Evolutionary conservation across 2,888 invertebrate species (phyloP).

Genomic region (Schrankia costaestrigalis): DNA sequence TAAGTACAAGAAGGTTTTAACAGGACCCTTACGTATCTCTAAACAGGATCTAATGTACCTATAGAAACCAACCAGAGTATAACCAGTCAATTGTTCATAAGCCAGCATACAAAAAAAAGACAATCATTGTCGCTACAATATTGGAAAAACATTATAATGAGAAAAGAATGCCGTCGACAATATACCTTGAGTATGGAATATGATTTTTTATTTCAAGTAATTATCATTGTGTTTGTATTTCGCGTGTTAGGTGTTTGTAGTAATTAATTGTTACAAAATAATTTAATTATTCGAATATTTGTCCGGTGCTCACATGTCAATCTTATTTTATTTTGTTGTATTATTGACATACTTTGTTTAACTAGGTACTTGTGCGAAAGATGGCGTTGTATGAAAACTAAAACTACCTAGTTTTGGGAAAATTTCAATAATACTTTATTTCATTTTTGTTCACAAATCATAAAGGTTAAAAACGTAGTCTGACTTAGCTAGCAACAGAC

Average conservation of each 20-base stretch:
- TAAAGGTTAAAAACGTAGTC: no score
- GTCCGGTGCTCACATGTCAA: not conserved
- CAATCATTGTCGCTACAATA: constrained; percentile 31
- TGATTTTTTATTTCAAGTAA: constrained; percentile 17
- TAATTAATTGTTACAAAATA: constrained; percentile 8
- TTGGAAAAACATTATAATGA: constrained; percentile 31
- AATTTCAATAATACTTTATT: no score
- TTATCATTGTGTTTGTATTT: constrained; percentile 25
- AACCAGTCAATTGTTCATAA: constrained; percentile 27
- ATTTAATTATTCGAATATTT: not conserved
- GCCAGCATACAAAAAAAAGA: constrained; percentile 29
- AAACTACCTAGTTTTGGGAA: no score
- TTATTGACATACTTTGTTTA: no score
- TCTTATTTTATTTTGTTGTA: not conserved
- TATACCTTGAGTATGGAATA: constrained; percentile 22
- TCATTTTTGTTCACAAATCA: no score
- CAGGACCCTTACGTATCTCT: constrained; percentile 9
- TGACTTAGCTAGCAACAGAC: no score
- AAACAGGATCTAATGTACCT: not conserved
- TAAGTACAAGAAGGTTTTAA: not conserved
- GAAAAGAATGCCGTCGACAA: constrained; percentile 33
- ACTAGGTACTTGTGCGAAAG: no score
- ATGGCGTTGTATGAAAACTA: no score
- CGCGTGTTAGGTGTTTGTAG: constrained; percentile 15
- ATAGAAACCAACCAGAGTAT: constrained; percentile 17